Evolutionary conservation across 1,140 invertebrate species (phyloP), one percentile per base, ranked within the genome.

Genomic region (Eubasilissa regina): DNA sequence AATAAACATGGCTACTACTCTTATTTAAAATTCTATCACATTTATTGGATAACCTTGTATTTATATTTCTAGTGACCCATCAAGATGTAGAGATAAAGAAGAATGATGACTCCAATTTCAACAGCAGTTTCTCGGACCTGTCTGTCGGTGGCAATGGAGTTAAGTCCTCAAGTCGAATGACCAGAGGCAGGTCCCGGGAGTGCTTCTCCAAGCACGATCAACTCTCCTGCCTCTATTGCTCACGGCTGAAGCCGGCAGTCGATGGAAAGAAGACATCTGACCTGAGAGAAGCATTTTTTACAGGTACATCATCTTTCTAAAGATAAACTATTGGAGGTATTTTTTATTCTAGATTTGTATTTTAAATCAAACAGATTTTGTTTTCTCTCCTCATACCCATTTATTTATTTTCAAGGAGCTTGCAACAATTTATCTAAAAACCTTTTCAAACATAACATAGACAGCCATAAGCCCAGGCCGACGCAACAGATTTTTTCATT

Each of bases 221-320:
- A 9, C 77, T 82, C 0, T 84, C 85, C 12, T 89, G 88, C 72
- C 66, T 89, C 51, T 85, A 86, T 11, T 89, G 88, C 70, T 86
- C 86, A 1, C 84, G 85, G 6, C 85, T 87, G 0, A 79, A 86
- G 6, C 88, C 87, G 45, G 86, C 85, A 0, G 86, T 86, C 1
- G 81, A 83, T 15, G 15, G 56, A 11, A 64, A 58, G 74, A 83
- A 83, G 73, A 85, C 85, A 15, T 86, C 88, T 45, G 87, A 89
- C 64, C 81, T 89, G 45, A 84, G 88, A 6, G 87, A 89, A 79
- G 87, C 87, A 0, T 89, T 89, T 77, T 89, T 89, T 83, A 86
- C 87, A 73, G 87, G 88, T 88, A n/a, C 10, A 19, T n/a, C 17
- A 4, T 19, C n/a, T 60, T 60, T 60, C 17, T 60, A 60, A 35